Conservation (phyloP, 2,113 vertebrate genomes). For the Macroglossus sobrinus region DNA sequence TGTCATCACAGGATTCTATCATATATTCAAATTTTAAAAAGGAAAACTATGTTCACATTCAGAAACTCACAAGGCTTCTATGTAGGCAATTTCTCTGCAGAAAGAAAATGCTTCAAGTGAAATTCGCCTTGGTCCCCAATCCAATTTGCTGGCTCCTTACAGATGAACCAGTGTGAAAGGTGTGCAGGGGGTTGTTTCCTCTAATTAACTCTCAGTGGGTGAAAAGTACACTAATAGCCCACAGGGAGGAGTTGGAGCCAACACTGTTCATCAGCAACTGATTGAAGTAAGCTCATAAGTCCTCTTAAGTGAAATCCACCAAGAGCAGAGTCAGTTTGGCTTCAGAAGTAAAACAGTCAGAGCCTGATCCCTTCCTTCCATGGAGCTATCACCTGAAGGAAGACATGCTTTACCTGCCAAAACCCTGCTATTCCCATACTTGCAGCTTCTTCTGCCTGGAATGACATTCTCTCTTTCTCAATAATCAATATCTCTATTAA, state of each 20-base stretch:
- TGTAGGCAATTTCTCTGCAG: neutral
- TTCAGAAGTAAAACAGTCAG: neutral
- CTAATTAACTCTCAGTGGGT: constrained; percentile 48
- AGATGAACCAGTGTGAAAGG: constrained; percentile 1
- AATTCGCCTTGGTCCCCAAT: constrained; percentile 38
- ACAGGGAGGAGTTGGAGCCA: neutral
- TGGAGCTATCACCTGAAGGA: neutral
- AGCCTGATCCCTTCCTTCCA: neutral
- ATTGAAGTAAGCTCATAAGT: neutral
- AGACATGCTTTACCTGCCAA: neutral
- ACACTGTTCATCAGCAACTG: neutral
- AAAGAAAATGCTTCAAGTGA: constrained; percentile 56
- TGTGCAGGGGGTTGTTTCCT: neutral
- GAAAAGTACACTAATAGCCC: constrained; percentile 5
- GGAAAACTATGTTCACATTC: neutral
- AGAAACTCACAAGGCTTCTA: neutral
- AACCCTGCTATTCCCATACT: neutral
- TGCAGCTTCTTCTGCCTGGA: neutral
- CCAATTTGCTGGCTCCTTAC: constrained; percentile 60
- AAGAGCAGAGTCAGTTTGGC: neutral
- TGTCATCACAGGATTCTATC: neutral
- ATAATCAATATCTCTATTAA: neutral
- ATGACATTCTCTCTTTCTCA: neutral
- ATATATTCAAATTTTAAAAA: neutral
- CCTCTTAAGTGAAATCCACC: neutral